Percentiles rank a stretch among this genome's conserved stretches.
Conservation (phyloP, 2,888 invertebrate genomes). For the Cataglyphis albicans region DNA sequence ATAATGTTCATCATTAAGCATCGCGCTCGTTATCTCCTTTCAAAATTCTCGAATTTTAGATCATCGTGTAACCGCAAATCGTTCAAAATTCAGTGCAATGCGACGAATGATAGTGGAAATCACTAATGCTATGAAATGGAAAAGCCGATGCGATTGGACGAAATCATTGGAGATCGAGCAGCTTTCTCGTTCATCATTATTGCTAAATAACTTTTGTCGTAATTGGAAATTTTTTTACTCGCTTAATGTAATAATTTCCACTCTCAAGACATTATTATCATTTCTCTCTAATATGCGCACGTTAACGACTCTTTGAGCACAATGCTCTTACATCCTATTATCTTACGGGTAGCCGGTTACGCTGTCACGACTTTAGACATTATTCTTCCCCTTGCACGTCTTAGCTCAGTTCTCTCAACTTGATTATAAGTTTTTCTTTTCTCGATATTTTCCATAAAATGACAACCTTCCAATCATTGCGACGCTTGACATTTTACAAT, state of each 20-base stretch:
- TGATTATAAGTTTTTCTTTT: conserved; percentile 45
- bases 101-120: conserved; percentile 38
- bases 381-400: background rate
- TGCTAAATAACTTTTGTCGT: conserved; percentile 50
- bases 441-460: conserved; percentile 52
- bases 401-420: conserved; percentile 14
- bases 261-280: conserved; percentile 43
- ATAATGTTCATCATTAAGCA: conserved; percentile 1
- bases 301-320: conserved; percentile 40
- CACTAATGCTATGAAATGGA: conserved; percentile 48
- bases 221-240: conserved; percentile 52
- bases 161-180: conserved; percentile 22
- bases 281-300: conserved; percentile 10
- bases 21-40: conserved; percentile 51
- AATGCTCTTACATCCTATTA: conserved; percentile 39
- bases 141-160: conserved; percentile 39
- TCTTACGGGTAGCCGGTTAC: conserved; percentile 18
- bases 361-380: conserved; percentile 42
- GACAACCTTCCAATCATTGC: conserved; percentile 22
- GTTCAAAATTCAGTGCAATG: conserved; percentile 37
- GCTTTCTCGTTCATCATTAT: conserved; percentile 33
- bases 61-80: conserved; percentile 39
- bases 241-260: conserved; percentile 24
- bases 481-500: conserved; percentile 54
- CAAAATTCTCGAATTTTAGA: conserved; percentile 38